Conservation (phyloP, 1,140 invertebrate species). For the Drosophila varians region DNA sequence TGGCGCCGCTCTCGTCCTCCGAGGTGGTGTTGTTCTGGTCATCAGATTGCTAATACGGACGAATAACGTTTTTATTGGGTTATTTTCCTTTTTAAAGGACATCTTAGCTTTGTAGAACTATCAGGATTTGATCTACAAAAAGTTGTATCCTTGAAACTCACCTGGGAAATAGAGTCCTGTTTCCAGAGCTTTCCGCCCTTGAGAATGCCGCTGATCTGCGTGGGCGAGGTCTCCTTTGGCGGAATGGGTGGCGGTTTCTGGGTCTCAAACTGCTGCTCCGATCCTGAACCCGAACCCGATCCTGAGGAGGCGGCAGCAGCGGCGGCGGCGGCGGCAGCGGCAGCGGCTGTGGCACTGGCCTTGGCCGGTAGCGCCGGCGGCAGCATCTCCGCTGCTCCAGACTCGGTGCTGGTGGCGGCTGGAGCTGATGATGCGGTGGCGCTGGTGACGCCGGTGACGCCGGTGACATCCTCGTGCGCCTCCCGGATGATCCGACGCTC, state of each 20-base stretch:
- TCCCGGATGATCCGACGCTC: conserved; percentile 87
- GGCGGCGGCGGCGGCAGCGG: conserved; percentile 21
- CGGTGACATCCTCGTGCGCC: conserved; percentile 63
- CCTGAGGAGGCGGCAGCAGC: conserved; percentile 14
- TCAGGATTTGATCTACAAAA: too few relatives aligned
- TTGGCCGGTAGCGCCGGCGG: conserved; percentile 74
- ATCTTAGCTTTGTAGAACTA: too few relatives aligned
- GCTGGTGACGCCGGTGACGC: conserved; percentile 2
- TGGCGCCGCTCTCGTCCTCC: conserved; percentile 70
- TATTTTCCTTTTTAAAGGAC: too few relatives aligned
- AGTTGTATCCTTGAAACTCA: conserved; percentile 34
- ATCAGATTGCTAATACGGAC: conserved; percentile 81
- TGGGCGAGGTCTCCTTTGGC: conserved; percentile 80
- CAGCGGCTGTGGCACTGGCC: conserved; percentile 48
- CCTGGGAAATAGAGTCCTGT: conserved; percentile 84
- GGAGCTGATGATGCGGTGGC: background rate
- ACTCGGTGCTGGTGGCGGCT: background rate
- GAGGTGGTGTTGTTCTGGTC: conserved; percentile 81
- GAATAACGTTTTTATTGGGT: too few relatives aligned
- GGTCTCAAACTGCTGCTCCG: conserved; percentile 29
- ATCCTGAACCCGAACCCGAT: conserved; percentile 5
- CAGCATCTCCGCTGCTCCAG: conserved; percentile 33
- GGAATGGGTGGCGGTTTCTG: conserved; percentile 75
- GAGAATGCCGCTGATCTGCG: conserved; percentile 86
- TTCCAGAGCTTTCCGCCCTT: conserved; percentile 88